phyloP scores from a whole-genome alignment of 2,113 vertebrate species.

The Butorides virescens region DNA sequence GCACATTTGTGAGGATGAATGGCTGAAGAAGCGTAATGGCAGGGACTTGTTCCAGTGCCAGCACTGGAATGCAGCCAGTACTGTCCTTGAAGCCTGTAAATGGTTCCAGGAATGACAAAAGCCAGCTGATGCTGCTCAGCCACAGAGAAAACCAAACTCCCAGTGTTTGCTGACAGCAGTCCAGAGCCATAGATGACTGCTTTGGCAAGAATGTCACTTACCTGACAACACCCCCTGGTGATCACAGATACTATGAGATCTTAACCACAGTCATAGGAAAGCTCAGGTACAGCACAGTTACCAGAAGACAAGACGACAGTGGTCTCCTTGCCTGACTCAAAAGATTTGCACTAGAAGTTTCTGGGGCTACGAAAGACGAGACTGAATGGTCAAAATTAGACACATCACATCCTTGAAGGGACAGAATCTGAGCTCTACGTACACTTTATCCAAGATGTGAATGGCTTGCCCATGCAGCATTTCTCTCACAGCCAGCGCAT shows the following conservation, averaged over 20 bases:
- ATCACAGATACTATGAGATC: neutral
- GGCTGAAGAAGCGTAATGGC: neutral
- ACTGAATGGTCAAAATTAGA: neutral
- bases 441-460: neutral
- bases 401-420: neutral
- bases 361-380: neutral
- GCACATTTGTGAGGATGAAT: neutral
- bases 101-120: neutral
- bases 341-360: neutral
- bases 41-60: neutral
- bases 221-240: neutral
- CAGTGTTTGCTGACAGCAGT: neutral
- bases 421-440: neutral
- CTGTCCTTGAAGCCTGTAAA: neutral
- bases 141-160: neutral
- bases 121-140: neutral
- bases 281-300: neutral
- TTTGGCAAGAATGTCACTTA: neutral
- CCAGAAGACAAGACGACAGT: neutral
- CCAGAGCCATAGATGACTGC: neutral
- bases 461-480: neutral
- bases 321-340: neutral
- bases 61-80: neutral
- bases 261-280: neutral
- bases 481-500: neutral